phyloP scores from a whole-genome alignment of 2,888 invertebrate species.

The Horisme vitalbata region DNA sequence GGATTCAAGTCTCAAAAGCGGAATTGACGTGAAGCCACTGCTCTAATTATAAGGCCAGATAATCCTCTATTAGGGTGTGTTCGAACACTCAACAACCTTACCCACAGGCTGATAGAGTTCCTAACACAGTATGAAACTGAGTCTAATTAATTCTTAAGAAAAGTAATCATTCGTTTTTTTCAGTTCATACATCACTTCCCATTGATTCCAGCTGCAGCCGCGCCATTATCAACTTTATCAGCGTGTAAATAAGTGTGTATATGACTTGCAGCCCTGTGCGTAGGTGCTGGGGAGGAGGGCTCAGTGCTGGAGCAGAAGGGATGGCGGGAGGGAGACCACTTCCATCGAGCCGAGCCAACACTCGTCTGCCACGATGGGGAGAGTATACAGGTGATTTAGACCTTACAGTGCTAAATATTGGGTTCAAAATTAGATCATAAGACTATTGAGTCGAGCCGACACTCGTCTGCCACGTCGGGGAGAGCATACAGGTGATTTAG shows the following conservation, averaged over 20 bases:
- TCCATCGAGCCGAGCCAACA: slow-evolving; percentile 90
- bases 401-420: too few relatives aligned
- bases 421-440: too few relatives aligned
- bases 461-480: slow-evolving; percentile 94
- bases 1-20: too few relatives aligned
- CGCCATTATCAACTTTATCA: slow-evolving; percentile 9
- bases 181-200: too few relatives aligned
- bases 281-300: slow-evolving; percentile 63
- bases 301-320: slow-evolving; percentile 85
- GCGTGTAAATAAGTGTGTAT: slow-evolving; percentile 30
- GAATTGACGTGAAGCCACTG: too few relatives aligned
- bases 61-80: too few relatives aligned
- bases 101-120: too few relatives aligned
- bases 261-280: slow-evolving; percentile 56
- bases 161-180: too few relatives aligned
- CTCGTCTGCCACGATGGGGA: slow-evolving; percentile 95
- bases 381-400: slow-evolving; percentile 93
- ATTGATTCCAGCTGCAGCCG: neutral
- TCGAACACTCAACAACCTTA: too few relatives aligned
- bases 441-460: slow-evolving; percentile 90
- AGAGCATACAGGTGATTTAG: slow-evolving; percentile 94
- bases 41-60: too few relatives aligned
- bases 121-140: too few relatives aligned
- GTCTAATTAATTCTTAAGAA: too few relatives aligned
- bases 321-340: slow-evolving; percentile 90